Conservation (phyloP, 2,797 vertebrate genomes). For the Brachyalestes nurse region DNA sequence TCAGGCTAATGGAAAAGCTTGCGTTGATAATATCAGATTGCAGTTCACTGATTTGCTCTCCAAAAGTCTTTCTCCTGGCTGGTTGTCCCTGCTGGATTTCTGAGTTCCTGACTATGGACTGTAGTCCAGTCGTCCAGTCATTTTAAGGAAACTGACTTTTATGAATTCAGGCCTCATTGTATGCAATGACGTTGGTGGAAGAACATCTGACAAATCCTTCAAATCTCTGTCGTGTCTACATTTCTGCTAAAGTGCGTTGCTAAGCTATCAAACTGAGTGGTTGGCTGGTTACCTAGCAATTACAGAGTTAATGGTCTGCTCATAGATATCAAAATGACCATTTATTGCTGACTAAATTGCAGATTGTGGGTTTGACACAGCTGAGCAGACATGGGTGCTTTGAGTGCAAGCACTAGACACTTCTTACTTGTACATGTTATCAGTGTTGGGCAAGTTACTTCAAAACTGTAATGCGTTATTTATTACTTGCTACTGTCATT, state of each 20-base stretch:
- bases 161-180: too few species aligned
- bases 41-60: too few species aligned
- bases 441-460: too few species aligned
- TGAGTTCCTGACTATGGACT: too few species aligned
- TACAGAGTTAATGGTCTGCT: constrained; percentile 12
- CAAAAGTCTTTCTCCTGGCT: too few species aligned
- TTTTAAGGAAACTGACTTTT: too few species aligned
- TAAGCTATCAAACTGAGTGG: constrained; percentile 3
- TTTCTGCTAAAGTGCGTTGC: not conserved
- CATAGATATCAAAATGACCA: constrained; percentile 11
- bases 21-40: too few species aligned
- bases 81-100: too few species aligned
- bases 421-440: not conserved
- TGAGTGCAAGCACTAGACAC: not conserved
- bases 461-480: too few species aligned
- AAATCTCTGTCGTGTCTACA: not conserved
- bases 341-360: constrained; percentile 12
- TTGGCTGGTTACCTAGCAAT: constrained; percentile 9
- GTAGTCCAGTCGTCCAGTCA: too few species aligned
- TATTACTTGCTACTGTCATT: too few species aligned
- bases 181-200: not conserved
- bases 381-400: not conserved
- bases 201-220: not conserved
- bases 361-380: not conserved
- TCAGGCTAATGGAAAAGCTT: too few species aligned